Percentiles rank a stretch among this genome's conserved stretches.
phyloP scores from a whole-genome alignment of 1,140 invertebrate species.

The Sarcophaga bullata region DNA sequence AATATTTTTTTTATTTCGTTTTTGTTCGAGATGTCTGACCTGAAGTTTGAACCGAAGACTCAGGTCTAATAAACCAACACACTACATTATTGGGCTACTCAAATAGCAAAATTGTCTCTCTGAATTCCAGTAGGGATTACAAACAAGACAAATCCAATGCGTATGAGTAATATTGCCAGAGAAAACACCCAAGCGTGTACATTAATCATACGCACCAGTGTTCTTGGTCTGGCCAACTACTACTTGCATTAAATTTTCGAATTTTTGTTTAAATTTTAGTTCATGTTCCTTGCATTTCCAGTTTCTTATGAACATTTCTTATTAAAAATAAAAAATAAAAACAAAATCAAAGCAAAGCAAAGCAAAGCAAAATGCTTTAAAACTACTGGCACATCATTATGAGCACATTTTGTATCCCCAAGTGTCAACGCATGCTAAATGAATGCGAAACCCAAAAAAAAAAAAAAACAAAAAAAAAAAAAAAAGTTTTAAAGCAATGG shows the following conservation, averaged over 20 bases:
- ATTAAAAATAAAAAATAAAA: background rate
- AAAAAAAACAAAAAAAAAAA: background rate
- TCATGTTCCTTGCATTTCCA: background rate
- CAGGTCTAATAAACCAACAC: too few species aligned
- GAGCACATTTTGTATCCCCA: background rate
- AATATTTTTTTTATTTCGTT: too few species aligned
- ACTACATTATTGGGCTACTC: too few species aligned
- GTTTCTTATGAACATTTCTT: background rate
- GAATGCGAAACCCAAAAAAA: background rate
- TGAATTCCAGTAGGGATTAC: too few species aligned
- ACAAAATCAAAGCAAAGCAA: background rate
- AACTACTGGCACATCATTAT: slow-evolving; percentile 9
- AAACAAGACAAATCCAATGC: too few species aligned
- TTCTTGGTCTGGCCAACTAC: too few species aligned
- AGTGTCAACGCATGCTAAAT: background rate
- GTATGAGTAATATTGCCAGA: too few species aligned
- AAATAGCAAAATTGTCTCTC: too few species aligned
- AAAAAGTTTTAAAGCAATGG: background rate
- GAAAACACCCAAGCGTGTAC: too few species aligned
- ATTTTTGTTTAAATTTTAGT: background rate
- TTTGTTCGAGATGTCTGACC: too few species aligned
- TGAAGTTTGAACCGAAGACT: too few species aligned
- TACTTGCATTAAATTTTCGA: background rate
- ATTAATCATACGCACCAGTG: too few species aligned
- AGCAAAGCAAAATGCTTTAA: background rate